Percentiles rank a stretch among this genome's conserved stretches.
Conservation (phyloP, 1,140 invertebrate species). For the Phortica variegata region DNA sequence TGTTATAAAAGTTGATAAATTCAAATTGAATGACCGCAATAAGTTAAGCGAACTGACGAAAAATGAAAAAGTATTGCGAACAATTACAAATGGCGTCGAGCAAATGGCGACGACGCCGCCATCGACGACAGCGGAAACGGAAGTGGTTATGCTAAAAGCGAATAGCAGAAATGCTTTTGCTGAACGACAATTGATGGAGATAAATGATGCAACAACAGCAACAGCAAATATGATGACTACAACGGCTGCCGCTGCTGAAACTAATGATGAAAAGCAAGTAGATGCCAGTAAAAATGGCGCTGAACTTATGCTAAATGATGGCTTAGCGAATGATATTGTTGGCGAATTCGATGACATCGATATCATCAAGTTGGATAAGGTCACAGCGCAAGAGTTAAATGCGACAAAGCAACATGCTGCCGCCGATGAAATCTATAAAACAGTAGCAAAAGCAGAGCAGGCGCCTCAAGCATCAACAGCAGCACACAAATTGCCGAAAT, state of each 20-base stretch:
- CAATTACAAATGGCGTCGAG: too few species aligned
- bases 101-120: too few species aligned
- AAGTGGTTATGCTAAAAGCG: neutral
- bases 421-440: neutral
- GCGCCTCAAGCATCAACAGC: neutral
- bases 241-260: neutral
- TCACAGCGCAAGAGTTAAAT: conserved; percentile 14
- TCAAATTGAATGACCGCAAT: conserved; percentile 11
- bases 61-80: too few species aligned
- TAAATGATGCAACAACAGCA: conserved; percentile 14
- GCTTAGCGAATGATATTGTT: conserved; percentile 24
- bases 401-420: conserved; percentile 28
- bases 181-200: conserved; percentile 16
- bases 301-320: conserved; percentile 46
- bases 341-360: conserved; percentile 33
- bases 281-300: neutral
- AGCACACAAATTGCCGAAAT: too few species aligned
- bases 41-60: neutral
- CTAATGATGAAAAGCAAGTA: neutral
- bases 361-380: conserved; percentile 44
- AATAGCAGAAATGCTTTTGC: too few species aligned
- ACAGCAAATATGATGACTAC: conserved; percentile 16
- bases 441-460: neutral
- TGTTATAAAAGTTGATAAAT: conserved; percentile 13
- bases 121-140: too few species aligned